Evolutionary conservation across 2,797 vertebrate genomes (phyloP).

Genomic region (Lagocephalus sceleratus): DNA sequence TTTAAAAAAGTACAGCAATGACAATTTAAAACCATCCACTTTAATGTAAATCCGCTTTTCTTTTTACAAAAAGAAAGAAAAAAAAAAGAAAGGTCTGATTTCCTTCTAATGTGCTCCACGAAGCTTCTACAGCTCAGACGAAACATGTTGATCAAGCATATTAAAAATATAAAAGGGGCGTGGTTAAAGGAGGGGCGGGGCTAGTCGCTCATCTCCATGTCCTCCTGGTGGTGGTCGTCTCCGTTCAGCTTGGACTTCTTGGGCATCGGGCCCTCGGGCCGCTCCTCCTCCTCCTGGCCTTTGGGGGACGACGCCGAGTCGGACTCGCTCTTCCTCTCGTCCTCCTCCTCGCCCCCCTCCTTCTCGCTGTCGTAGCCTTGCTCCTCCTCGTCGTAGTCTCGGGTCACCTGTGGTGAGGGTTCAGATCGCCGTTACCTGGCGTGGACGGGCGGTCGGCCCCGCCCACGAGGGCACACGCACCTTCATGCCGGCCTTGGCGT

Average conservation of each 20-base stretch:
- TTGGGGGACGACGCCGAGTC: constrained; percentile 81
- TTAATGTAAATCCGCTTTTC: constrained; percentile 33
- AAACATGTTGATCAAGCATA: constrained; percentile 55
- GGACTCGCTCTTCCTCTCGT: constrained; percentile 83
- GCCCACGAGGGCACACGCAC: too few relatives aligned
- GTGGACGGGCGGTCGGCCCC: too few relatives aligned
- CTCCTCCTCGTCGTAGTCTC: constrained; percentile 97
- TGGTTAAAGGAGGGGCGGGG: constrained; percentile 19
- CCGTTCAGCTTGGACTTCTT: constrained; percentile 92
- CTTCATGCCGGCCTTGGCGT: constrained; percentile 80
- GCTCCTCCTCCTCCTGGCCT: constrained; percentile 67
- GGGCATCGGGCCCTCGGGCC: constrained; percentile 64
- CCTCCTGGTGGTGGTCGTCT: constrained; percentile 93
- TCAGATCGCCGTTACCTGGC: too few relatives aligned
- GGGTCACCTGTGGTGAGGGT: constrained; percentile 82
- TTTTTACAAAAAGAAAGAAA: constrained; percentile 50
- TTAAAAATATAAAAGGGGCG: constrained; percentile 73
- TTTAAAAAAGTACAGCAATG: constrained; percentile 59
- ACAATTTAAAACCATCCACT: constrained; percentile 58
- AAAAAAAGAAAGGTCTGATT: constrained; percentile 35
- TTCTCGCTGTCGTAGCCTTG: constrained; percentile 97
- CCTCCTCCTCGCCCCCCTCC: constrained; percentile 88
- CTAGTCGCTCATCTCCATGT: constrained; percentile 99
- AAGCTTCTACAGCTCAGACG: constrained; percentile 60
- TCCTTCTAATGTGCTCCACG: constrained; percentile 8